Percentiles rank a stretch among this genome's conserved stretches.
Evolutionary conservation across 2,113 vertebrate species (phyloP).

Genomic region (Pangasianodon hypophthalmus): DNA sequence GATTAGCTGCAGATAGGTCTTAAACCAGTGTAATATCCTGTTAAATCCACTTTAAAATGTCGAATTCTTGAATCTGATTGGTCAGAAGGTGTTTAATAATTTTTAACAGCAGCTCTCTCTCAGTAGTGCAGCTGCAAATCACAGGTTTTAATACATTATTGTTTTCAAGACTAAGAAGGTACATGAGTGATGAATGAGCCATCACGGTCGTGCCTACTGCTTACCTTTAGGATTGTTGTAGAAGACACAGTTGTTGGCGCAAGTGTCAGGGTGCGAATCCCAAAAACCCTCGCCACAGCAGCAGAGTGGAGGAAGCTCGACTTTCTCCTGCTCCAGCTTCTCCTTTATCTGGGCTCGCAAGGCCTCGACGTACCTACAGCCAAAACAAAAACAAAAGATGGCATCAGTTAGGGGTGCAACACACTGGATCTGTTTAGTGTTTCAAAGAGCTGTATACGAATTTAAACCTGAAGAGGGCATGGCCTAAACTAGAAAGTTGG

Average conservation of each 20-base stretch:
- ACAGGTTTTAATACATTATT: not conserved
- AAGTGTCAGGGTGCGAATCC: conserved; percentile 91
- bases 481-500: not conserved
- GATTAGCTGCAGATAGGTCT: not conserved
- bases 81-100: not conserved
- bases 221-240: conserved; percentile 88
- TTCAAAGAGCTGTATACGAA: not conserved
- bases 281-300: conserved; percentile 87
- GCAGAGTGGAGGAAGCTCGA: conserved; percentile 83
- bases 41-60: not conserved
- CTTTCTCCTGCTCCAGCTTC: conserved; percentile 73
- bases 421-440: not conserved
- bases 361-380: conserved; percentile 81
- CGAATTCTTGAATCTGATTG: not conserved
- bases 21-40: not conserved
- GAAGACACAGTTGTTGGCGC: conserved; percentile 93
- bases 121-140: not conserved
- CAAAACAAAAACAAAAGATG: not conserved
- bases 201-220: not conserved
- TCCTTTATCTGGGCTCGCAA: conserved; percentile 81
- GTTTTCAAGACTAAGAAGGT: not conserved
- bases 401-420: not conserved
- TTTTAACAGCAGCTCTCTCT: too few relatives aligned
- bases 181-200: not conserved
- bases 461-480: not conserved